phyloP scores from a whole-genome alignment of 2,797 vertebrate genomes.

The Clarias laeviceps region DNA sequence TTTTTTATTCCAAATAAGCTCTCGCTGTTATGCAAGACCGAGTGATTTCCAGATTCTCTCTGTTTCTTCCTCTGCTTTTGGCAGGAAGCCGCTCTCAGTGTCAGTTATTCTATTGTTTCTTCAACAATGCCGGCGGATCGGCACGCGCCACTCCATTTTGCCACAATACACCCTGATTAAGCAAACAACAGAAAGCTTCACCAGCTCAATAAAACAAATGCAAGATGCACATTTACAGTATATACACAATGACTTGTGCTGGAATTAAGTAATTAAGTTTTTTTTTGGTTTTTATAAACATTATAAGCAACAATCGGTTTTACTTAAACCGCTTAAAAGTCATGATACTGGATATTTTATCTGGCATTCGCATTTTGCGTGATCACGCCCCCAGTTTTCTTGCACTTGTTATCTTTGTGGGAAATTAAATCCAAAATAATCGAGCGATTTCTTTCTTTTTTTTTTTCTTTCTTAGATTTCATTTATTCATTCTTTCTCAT shows the following conservation, averaged over 20 bases:
- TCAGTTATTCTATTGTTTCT: constrained; percentile 35
- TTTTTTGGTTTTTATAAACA: neutral
- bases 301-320: neutral
- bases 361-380: neutral
- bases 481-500: neutral
- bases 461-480: neutral
- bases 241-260: neutral
- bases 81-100: constrained; percentile 26
- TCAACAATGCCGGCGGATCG: constrained; percentile 25
- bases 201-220: neutral
- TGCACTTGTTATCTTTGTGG: neutral
- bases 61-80: constrained; percentile 19
- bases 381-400: neutral
- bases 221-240: neutral
- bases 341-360: neutral
- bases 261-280: neutral
- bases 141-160: constrained; percentile 26
- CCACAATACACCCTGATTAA: constrained; percentile 42
- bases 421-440: neutral
- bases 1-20: neutral
- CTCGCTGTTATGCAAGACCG: constrained; percentile 7
- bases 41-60: neutral
- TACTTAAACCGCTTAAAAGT: neutral
- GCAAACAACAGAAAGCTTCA: constrained; percentile 24
- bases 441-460: neutral